A percentile compares a stretch with the other conserved stretches of the same genome.
phyloP scores from a whole-genome alignment of 2,113 vertebrate genomes.

The Solea senegalensis region DNA sequence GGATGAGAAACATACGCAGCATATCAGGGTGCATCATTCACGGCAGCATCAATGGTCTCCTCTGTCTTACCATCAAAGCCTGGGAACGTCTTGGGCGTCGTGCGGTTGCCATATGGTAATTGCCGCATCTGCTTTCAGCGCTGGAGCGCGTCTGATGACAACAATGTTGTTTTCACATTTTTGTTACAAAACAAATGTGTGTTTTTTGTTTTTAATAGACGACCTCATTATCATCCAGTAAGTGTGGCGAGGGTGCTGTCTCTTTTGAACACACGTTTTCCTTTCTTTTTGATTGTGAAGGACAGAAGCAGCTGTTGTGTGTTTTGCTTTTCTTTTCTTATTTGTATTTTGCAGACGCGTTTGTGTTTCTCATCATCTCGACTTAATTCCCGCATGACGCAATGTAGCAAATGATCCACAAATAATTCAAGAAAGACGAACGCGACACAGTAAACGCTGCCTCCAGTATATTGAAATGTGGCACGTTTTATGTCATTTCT shows the following conservation, averaged over 20 bases:
- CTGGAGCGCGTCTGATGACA: constrained; percentile 49
- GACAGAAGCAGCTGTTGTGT: neutral
- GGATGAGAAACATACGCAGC: constrained; percentile 70
- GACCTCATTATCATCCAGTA: constrained; percentile 42
- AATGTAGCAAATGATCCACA: no score
- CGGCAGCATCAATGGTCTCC: constrained; percentile 65
- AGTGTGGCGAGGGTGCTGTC: neutral
- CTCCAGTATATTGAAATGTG: no score
- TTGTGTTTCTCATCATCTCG: no score
- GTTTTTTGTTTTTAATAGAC: constrained; percentile 6
- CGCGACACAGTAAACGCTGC: no score
- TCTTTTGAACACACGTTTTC: neutral
- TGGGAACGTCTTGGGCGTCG: constrained; percentile 52
- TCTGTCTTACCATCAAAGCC: constrained; percentile 63
- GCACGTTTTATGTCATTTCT: no score
- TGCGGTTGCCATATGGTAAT: constrained; percentile 62
- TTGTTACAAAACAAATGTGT: constrained; percentile 19
- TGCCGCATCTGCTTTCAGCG: constrained; percentile 36
- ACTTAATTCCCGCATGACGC: no score
- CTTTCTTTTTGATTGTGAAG: neutral
- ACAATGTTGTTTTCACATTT: constrained; percentile 53
- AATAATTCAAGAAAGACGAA: no score
- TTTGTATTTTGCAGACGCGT: no score
- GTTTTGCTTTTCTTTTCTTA: neutral
- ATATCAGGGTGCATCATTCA: constrained; percentile 64